Evolutionary conservation across 2,888 invertebrate species (phyloP), one percentile per base, ranked within the genome.

Genomic region (Eupithecia dodoneata): DNA sequence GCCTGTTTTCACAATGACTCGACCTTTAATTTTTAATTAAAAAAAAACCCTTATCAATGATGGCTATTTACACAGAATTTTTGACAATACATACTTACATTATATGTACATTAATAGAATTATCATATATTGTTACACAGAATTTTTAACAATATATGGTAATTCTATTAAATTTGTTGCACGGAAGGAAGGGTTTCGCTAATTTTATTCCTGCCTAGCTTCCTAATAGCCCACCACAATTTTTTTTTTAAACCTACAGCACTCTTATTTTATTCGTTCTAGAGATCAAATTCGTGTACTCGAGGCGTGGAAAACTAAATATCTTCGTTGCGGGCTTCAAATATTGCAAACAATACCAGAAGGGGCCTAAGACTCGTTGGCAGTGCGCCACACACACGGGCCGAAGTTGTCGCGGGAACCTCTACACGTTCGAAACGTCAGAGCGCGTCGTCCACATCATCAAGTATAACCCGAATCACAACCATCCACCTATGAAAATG

Each of bases 321-420:
- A 76, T 76, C 3, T 44, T 15, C n/a, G 10, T 59, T 3, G 13
- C 45, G 6, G 76, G 76, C 47, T 76, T 69, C 52, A 72, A 45
- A 13, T 76, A 71, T 59, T 55, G 69, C 69, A 76, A 66, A 69
- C 76, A 76, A 13, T 30, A 4, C 18, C n/a, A n/a, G 9, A 41
- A 45, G 45, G 76, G 72, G 13, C 9, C 7, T 1, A 72, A 10
- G 41, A 69, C 69, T 5, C 76, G 76, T 30, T 76, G 76, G 76
- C 76, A 76, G 42, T 76, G 76, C 72, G 59, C 76, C n/a, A 72
- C 76, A n/a, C 55, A 18, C 63, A 30, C 63, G 63, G 63, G 30
- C 63, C 63, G 63, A 30, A 30, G 63, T 10, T 63, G 63, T 30
- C 63, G 18, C 12, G 63, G 63, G 12, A 63, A 30, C 63, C 63